Evolutionary conservation across 1,140 invertebrate genomes (phyloP), one percentile per base, ranked within the genome.

Genomic region (Helicoverpa armigera): DNA sequence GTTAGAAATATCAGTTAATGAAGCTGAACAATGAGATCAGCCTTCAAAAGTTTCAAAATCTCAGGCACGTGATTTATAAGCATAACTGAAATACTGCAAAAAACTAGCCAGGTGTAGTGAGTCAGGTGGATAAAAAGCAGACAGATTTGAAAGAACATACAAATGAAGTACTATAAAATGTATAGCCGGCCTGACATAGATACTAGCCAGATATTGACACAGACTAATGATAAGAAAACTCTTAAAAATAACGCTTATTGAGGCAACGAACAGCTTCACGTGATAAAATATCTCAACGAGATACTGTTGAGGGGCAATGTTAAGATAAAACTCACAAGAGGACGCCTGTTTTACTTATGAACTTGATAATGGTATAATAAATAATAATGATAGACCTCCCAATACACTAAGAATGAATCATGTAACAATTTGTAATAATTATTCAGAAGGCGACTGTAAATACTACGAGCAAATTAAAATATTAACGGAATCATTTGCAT

Each of bases 141-240:
- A 12, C 16, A 16, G 23, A 29, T 7, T 73, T 73, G 43, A 61
- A 18, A 63, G 58, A 5, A 48, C 43, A 9, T 60, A 63, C 50
- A 54, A 77, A 65, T 50, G 29, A 67, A 9, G 23, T 51, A 9
- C 11, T 53, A 50, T 18, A 61, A 48, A 35, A 60, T 60, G 54
- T 70, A 43, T 14, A 29, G 2, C 16, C 5, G 7, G 0, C 9
- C 18, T 16, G 61, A 54, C 29, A 16, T 67, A 65, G 60, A 77
- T 67, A 77, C 16, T 61, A 65, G 31, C 16, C 76, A 69, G 63
- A 61, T 78, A 78, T 78, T 69, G 51, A 69, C 63, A 67, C 51
- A 54, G 51, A 78, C 61, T 54, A 65, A 65, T 79, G 76, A 79
- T 79, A 79, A 79, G 31, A 56, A 67, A 48, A 53, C 53, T 51